Evolutionary conservation across 2,888 invertebrate genomes (phyloP).

Genomic region (Bibio marci): DNA sequence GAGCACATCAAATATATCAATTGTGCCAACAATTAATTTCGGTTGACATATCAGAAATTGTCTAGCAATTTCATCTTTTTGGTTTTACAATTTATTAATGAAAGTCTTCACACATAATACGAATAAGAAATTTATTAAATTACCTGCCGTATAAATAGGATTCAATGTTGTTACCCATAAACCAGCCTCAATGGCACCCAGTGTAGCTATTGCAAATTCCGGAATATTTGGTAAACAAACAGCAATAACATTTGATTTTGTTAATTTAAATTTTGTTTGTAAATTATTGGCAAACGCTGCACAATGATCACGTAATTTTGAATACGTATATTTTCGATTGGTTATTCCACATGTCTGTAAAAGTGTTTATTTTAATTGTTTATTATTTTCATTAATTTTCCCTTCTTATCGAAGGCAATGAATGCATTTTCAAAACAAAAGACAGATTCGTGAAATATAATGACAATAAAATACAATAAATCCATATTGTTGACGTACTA

Average conservation of each 20-base stretch:
- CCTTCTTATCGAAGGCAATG: too few species aligned
- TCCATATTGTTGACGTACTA: too few species aligned
- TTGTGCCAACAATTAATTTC: conserved; percentile 43
- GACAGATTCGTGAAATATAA: too few species aligned
- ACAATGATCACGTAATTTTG: conserved; percentile 37
- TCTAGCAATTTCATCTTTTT: conserved; percentile 54
- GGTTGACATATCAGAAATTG: conserved; percentile 43
- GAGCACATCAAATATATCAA: conserved; percentile 34
- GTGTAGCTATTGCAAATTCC: conserved; percentile 39
- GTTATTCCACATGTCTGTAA: conserved; percentile 50
- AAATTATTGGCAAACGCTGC: conserved; percentile 41
- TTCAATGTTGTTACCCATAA: conserved; percentile 45
- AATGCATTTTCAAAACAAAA: too few species aligned
- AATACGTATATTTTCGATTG: conserved; percentile 46
- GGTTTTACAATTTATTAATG: too few species aligned
- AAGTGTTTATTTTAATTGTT: too few species aligned
- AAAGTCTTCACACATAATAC: too few species aligned
- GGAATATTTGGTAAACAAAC: conserved; percentile 51
- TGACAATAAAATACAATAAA: too few species aligned
- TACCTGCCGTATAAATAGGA: conserved; percentile 42
- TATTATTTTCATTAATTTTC: too few species aligned
- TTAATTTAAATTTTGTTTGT: conserved; percentile 38
- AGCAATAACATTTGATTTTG: conserved; percentile 42
- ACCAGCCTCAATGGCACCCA: conserved; percentile 47
- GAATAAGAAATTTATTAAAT: too few species aligned